Conservation (phyloP, 1,140 invertebrate species). For the Pectinophora gossypiella region DNA sequence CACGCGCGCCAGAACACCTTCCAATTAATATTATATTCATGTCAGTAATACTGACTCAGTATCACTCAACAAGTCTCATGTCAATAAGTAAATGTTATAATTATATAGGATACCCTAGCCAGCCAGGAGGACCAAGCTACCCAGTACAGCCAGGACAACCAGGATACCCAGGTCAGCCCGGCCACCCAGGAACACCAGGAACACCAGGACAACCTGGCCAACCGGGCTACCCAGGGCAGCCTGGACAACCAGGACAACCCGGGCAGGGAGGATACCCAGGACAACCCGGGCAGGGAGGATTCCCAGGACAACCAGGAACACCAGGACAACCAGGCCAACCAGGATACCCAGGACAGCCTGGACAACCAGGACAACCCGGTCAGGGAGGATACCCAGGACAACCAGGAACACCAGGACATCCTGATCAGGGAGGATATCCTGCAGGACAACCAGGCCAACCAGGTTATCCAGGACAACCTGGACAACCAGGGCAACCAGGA, state of each 20-base stretch:
- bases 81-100: too few relatives aligned
- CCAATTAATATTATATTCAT: too few relatives aligned
- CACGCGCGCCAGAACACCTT: too few relatives aligned
- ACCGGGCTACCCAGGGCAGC: constrained; percentile 23
- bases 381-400: constrained; percentile 17
- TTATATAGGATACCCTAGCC: constrained; percentile 5
- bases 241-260: constrained; percentile 16
- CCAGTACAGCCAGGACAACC: constrained; percentile 22
- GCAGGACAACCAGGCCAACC: constrained; percentile 26
- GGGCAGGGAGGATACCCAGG: constrained; percentile 1
- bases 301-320: too few relatives aligned
- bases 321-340: constrained; percentile 12
- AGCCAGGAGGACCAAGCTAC: constrained; percentile 20
- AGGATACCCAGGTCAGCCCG: constrained; percentile 22
- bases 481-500: constrained; percentile 14
- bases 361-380: constrained; percentile 9
- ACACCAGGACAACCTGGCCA: constrained; percentile 15
- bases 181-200: constrained; percentile 37
- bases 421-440: too few relatives aligned
- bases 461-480: constrained; percentile 20
- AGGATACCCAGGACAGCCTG: constrained; percentile 6
- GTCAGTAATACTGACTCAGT: too few relatives aligned
- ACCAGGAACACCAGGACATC: constrained; percentile 17
- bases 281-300: background rate
- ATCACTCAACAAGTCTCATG: too few relatives aligned